A percentile compares a stretch with the other conserved stretches of the same genome.
Conservation (phyloP, 2,888 invertebrate species). For the Cosmopolites sordidus region DNA sequence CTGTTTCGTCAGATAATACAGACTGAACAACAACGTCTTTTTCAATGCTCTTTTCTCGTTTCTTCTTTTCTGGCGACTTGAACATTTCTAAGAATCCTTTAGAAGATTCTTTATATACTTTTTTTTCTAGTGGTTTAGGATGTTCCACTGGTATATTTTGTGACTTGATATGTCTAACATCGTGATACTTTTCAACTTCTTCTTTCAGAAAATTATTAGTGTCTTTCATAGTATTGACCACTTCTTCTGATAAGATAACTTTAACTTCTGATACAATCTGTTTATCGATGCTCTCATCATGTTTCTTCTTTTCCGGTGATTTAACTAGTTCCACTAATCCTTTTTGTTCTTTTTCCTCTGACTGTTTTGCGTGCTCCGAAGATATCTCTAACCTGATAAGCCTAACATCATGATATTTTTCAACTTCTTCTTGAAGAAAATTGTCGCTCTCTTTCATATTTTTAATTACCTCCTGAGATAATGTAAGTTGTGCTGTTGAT, state of each 20-base stretch:
- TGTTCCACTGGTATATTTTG: background rate
- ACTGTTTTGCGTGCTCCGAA: too few relatives aligned
- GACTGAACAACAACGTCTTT: too few relatives aligned
- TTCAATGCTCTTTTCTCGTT: slow-evolving; percentile 6
- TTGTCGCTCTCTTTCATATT: slow-evolving; percentile 29
- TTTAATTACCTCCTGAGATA: slow-evolving; percentile 13
- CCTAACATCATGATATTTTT: slow-evolving; percentile 30
- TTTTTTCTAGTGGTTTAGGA: slow-evolving; percentile 12
- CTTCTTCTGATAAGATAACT: slow-evolving; percentile 15
- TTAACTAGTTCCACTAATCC: background rate
- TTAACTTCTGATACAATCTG: background rate
- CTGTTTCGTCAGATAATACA: slow-evolving; percentile 11
- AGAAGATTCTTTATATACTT: slow-evolving; percentile 14
- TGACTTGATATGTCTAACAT: slow-evolving; percentile 16
- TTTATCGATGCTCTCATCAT: background rate
- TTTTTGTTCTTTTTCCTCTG: slow-evolving; percentile 16
- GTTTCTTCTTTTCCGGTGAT: background rate
- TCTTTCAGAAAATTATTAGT: slow-evolving; percentile 31
- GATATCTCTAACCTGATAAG: slow-evolving; percentile 12
- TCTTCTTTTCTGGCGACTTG: slow-evolving; percentile 6
- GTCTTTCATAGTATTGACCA: slow-evolving; percentile 26
- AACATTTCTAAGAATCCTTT: too few relatives aligned
- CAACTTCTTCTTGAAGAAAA: slow-evolving; percentile 34
- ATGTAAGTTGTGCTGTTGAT: slow-evolving; percentile 1
- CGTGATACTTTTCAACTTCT: slow-evolving; percentile 31